Percentiles rank a stretch among this genome's conserved stretches.
Evolutionary conservation across 2,888 invertebrate species (phyloP).

Genomic region (Drosophila affinis): DNA sequence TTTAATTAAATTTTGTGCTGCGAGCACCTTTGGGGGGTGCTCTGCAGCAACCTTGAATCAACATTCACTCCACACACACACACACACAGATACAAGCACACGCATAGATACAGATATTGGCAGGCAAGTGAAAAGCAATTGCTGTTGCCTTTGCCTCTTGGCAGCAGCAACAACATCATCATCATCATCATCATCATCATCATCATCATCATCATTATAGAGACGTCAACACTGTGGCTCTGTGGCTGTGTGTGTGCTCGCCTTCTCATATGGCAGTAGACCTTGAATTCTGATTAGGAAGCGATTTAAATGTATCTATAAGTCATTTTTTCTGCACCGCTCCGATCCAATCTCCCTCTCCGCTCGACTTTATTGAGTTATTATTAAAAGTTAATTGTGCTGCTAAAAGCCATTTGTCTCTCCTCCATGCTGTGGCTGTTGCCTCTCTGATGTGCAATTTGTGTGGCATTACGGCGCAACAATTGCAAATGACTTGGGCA

Average conservation of each 20-base stretch:
- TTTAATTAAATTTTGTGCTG: slow-evolving; percentile 66
- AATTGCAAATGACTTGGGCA: slow-evolving; percentile 62
- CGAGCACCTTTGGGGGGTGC: slow-evolving; percentile 46
- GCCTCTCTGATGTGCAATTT: slow-evolving; percentile 44
- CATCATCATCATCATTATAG: background rate
- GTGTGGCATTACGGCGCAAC: slow-evolving; percentile 54
- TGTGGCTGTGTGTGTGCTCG: slow-evolving; percentile 62
- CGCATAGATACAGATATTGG: slow-evolving; percentile 41
- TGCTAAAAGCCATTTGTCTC: slow-evolving; percentile 53
- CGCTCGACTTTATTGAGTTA: slow-evolving; percentile 61
- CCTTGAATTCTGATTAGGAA: slow-evolving; percentile 79
- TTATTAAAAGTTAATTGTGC: slow-evolving; percentile 71
- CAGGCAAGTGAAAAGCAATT: slow-evolving; percentile 45
- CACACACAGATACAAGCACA: background rate
- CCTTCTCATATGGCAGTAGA: slow-evolving; percentile 71
- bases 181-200: background rate
- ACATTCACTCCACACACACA: slow-evolving; percentile 60
- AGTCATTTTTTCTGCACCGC: slow-evolving; percentile 52
- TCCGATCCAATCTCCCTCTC: slow-evolving; percentile 19
- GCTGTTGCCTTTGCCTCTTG: slow-evolving; percentile 63
- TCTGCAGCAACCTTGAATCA: slow-evolving; percentile 65
- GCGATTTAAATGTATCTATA: slow-evolving; percentile 71
- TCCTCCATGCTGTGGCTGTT: background rate
- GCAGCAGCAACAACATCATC: slow-evolving; percentile 31
- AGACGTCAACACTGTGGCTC: slow-evolving; percentile 17